Evolutionary conservation across 2,113 vertebrate species (phyloP).

Genomic region (Paradoxurus hermaphroditus): DNA sequence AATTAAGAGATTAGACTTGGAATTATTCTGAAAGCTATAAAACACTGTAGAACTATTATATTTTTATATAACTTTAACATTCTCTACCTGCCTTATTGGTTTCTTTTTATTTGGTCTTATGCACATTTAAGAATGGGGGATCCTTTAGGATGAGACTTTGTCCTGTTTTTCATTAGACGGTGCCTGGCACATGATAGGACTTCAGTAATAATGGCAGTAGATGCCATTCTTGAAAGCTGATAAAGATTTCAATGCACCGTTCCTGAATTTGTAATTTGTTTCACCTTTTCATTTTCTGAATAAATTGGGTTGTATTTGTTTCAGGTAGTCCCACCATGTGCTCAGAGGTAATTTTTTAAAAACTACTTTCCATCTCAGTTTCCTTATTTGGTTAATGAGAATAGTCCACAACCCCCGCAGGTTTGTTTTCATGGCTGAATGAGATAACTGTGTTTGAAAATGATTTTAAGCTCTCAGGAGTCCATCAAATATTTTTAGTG

Average conservation of each 20-base stretch:
- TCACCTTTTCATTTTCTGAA: not conserved
- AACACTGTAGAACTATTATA: not conserved
- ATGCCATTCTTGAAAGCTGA: not conserved
- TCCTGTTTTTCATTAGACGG: not conserved
- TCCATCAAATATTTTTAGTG: not conserved
- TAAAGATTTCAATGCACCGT: not conserved
- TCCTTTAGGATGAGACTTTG: not conserved
- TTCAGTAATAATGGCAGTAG: not conserved
- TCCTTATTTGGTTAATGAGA: not conserved
- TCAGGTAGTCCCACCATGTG: not conserved
- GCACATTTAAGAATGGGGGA: not conserved
- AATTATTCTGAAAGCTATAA: not conserved
- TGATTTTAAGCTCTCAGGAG: not conserved
- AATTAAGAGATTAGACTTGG: not conserved
- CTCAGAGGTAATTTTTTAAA: not conserved
- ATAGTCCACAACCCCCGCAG: not conserved
- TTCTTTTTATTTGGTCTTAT: not conserved
- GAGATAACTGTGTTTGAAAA: constrained; percentile 2
- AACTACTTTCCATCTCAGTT: not conserved
- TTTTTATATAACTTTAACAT: not conserved
- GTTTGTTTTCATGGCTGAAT: not conserved
- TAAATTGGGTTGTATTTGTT: not conserved
- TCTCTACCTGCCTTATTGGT: not conserved
- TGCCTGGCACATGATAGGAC: not conserved
- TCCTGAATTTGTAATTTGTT: not conserved